Conservation (phyloP, 2,113 vertebrate genomes). For the Cinclus mexicanus region DNA sequence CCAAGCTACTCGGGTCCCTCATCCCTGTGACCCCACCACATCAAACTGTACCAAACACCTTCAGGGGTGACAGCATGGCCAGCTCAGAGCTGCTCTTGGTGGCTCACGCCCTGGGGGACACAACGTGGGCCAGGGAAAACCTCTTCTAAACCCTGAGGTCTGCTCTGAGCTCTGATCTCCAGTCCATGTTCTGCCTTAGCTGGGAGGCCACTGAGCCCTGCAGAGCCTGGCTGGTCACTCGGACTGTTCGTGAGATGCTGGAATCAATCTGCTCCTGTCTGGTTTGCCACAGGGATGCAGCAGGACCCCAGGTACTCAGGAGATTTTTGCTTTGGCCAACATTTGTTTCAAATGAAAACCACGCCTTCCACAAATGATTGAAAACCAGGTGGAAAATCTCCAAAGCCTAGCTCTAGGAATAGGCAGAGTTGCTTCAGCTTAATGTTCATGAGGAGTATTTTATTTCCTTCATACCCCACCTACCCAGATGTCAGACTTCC, state of each 20-base stretch:
- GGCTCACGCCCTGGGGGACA: neutral
- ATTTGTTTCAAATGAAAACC: neutral
- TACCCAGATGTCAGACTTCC: neutral
- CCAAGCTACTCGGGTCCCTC: fast-evolving
- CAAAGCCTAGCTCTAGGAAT: neutral
- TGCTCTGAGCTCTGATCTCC: neutral
- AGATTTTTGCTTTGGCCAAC: neutral
- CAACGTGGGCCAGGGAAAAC: neutral
- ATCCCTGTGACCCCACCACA: neutral
- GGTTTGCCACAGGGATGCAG: neutral
- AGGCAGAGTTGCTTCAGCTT: neutral
- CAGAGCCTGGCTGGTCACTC: neutral
- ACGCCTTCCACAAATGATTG: neutral
- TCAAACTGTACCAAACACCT: fast-evolving
- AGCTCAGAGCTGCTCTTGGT: neutral
- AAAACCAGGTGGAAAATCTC: neutral
- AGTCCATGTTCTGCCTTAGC: neutral
- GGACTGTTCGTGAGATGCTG: fast-evolving
- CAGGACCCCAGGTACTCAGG: neutral
- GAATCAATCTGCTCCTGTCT: neutral
- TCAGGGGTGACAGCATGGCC: neutral
- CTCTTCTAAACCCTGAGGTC: neutral
- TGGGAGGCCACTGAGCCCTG: neutral
- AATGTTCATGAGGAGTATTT: neutral
- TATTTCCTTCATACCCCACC: neutral